These are phyloP conservation scores for Dione juno DNA, from an alignment of 2,888 invertebrate genomes.

Conservation along the genomic window DNA sequence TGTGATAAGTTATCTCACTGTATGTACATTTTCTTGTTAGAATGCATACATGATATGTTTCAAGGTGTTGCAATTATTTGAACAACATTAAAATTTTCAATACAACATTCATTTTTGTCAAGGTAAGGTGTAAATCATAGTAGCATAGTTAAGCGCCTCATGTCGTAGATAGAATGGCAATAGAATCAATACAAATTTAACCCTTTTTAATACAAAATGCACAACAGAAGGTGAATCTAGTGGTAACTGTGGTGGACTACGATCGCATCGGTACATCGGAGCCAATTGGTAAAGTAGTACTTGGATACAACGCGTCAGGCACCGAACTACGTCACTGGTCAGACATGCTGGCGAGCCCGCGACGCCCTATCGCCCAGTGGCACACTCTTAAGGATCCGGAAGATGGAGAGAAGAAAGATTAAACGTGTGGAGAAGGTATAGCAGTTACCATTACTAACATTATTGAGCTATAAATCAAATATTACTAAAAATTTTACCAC, in stretches of 20 bases:
- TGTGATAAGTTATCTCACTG: slow-evolving; percentile 14
- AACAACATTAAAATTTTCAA: slow-evolving; percentile 13
- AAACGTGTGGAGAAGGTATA: slow-evolving; percentile 63
- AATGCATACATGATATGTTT: not conserved
- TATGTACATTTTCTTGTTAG: not conserved
- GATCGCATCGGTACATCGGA: slow-evolving; percentile 99
- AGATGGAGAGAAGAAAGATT: slow-evolving; percentile 94
- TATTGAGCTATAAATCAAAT: not conserved
- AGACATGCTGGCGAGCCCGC: slow-evolving; percentile 99
- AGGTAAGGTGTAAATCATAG: slow-evolving; percentile 12
- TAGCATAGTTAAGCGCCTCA: slow-evolving; percentile 18
- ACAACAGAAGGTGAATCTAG: slow-evolving; percentile 98
- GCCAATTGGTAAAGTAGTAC: slow-evolving; percentile 98
- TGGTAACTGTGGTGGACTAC: slow-evolving; percentile 99
- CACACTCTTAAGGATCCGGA: slow-evolving; percentile 99
- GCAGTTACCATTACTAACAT: not conserved
- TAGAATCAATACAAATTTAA: slow-evolving; percentile 23
- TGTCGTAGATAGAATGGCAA: slow-evolving; percentile 17
- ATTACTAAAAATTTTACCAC: not conserved
- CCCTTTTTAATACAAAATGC: slow-evolving; percentile 51
- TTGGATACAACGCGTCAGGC: slow-evolving; percentile 98
- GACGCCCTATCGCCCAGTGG: slow-evolving; percentile 99
- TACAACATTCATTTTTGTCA: slow-evolving; percentile 2
- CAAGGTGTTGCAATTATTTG: slow-evolving; percentile 16
- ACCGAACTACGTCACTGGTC: slow-evolving; percentile 99